Percentiles rank a stretch among this genome's conserved stretches.
phyloP scores from a whole-genome alignment of 2,888 invertebrate species.

The Oasisia sp. region DNA sequence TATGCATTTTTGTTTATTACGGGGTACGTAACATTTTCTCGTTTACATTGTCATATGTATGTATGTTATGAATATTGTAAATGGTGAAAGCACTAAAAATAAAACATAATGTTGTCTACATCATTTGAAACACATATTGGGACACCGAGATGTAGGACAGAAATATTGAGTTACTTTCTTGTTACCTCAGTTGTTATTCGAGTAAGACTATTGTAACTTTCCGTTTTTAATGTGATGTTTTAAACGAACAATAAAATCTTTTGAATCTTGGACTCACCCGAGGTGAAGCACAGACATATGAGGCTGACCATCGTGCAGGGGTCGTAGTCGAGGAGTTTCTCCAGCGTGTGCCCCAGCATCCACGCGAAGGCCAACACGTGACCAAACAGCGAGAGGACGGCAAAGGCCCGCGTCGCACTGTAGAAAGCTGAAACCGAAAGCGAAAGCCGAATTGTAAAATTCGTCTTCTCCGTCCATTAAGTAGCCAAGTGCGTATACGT shows the following conservation, averaged over 20 bases:
- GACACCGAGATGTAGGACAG: too few species aligned
- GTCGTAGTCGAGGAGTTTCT: constrained; percentile 42
- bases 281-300: constrained; percentile 32
- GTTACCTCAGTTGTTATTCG: neutral
- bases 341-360: constrained; percentile 42
- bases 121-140: too few species aligned
- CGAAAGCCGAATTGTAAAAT: neutral
- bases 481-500: neutral
- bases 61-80: too few species aligned
- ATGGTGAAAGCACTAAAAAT: too few species aligned
- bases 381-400: constrained; percentile 40
- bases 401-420: constrained; percentile 38
- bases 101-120: too few species aligned
- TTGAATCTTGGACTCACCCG: too few species aligned
- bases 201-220: neutral
- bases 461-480: neutral
- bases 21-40: too few species aligned
- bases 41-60: too few species aligned
- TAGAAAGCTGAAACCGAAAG: constrained; percentile 38
- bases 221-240: too few species aligned
- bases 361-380: constrained; percentile 40
- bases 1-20: too few species aligned
- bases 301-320: constrained; percentile 39
- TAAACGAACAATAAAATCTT: too few species aligned
- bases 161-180: too few species aligned